Base-by-base conservation (phyloP, 2,888 invertebrate genomes). In the Dynastes grantii region DNA sequence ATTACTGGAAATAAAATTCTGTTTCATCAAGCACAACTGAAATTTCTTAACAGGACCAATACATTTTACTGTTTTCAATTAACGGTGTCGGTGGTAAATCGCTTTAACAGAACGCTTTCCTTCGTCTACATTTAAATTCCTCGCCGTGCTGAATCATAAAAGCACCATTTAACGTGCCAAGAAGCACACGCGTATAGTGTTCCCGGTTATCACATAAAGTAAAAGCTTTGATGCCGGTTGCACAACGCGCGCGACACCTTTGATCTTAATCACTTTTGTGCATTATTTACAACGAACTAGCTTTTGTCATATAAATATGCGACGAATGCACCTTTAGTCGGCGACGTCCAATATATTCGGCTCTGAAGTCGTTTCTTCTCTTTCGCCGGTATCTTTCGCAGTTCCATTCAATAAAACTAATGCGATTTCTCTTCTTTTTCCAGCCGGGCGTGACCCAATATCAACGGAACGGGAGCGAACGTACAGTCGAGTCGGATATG, bases 231-330 rank as follows among this genome's bases (percentile, higher is more conserved):
- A 71, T 37, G 29, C 58, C 55, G 37, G n/a, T 71, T 71, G 71
- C 71, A 37, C 71, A 71, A 32, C 32, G 51, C 29, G 53, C 65
- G 71, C 71, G 37, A 51, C 61, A 68, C 71, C 71, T 77, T 77
- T 77, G 77, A 77, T 77, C 58, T 77, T 70, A 77, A 77, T 77
- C 70, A 77, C 77, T 63, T 63, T 37, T 76, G 77, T 63, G 71
- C 63, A 77, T 76, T 77, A 77, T 77, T 77, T 77, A 77, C 77
- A 77, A 70, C 77, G 64, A 37, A 68, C 64, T 63, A 71, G 55
- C 55, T 58, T 27, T 58, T 76, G 76, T 76, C 67, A 65, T 29
- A 76, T 76, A 76, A 76, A 76, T 67, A 58, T 64, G 22, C 55
- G 55, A 22, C 16, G 22, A 58, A 58, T 22, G 55, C 40, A 29